Evolutionary conservation across 2,888 invertebrate species (phyloP), one percentile per base, ranked within the genome.

Genomic region (Scaptomyza caliginosa): DNA sequence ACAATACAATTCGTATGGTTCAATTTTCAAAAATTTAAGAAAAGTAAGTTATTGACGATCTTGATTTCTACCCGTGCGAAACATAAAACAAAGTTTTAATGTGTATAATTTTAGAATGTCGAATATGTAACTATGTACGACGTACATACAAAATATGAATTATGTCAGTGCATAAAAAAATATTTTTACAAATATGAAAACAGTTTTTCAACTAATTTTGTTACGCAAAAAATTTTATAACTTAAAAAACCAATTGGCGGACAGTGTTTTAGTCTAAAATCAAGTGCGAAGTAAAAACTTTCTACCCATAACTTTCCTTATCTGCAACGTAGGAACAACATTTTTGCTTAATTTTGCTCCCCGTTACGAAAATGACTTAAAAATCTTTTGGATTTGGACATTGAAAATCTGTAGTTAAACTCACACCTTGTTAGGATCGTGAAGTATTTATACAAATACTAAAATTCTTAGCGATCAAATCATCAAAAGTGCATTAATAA

Each of bases 11-110:
- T 8, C 11, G 16, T 11, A 42, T 8, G 3, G 36, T 43, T 49
- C 23, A 42, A 28, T 11, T n/a, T n/a, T 19, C 24, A 30, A 21
- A 42, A 26, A 19, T 46, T 24, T 11, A 48, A 2, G n/a, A 43
- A 49, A 23, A 39, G 38, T 39, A 60, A 57, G 45, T 42, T 34
- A 26, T 16, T 10, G 42, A 2, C 10, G 6, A 46, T 32, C 46
- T 32, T 46, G 10, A 21, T 21, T 10, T 1, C 13, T 13, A 32
- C 13, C 10, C 10, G 32, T 11, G 5, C 19, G 6, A 45, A 17
- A 6, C 16, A 23, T 7, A 11, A 11, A 21, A 13, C 30, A 19
- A 21, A 21, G 21, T 4, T 21, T 21, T 21, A 2, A 21, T 21
- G 4, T 21, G 4, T 3, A 21, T 21, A 21, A 2, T 2, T 21